phyloP scores from a whole-genome alignment of 2,113 vertebrate genomes.

The Dissostichus mawsoni region DNA sequence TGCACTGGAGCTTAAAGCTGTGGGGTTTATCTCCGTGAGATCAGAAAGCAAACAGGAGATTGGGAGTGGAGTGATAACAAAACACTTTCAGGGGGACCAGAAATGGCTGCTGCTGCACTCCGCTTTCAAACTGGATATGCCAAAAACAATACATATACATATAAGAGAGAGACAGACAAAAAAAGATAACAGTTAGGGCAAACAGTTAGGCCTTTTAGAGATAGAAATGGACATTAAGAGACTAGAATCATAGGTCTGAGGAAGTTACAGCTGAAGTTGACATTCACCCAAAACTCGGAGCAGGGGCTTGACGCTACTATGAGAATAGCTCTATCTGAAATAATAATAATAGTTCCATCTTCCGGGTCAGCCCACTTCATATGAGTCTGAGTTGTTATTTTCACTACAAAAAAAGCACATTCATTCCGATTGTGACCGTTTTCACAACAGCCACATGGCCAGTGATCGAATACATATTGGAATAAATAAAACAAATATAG shows the following conservation, averaged over 20 bases:
- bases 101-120: not conserved
- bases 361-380: too few relatives aligned
- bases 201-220: not conserved
- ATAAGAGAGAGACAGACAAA: conserved; percentile 3
- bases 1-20: not conserved
- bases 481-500: too few relatives aligned
- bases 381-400: too few relatives aligned
- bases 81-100: not conserved
- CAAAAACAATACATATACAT: not conserved
- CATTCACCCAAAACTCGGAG: not conserved
- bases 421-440: too few relatives aligned
- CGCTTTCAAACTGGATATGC: not conserved
- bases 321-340: too few relatives aligned
- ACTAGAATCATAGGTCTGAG: not conserved
- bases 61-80: conserved; percentile 4
- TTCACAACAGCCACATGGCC: too few relatives aligned
- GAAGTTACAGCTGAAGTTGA: not conserved
- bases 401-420: too few relatives aligned
- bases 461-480: too few relatives aligned
- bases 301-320: too few relatives aligned
- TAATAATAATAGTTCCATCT: too few relatives aligned
- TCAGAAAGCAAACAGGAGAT: not conserved
- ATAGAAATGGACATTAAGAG: not conserved
- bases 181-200: not conserved
- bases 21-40: not conserved